Evolutionary conservation across 2,113 vertebrate genomes (phyloP).

Genomic region (Actenoides hombroni): DNA sequence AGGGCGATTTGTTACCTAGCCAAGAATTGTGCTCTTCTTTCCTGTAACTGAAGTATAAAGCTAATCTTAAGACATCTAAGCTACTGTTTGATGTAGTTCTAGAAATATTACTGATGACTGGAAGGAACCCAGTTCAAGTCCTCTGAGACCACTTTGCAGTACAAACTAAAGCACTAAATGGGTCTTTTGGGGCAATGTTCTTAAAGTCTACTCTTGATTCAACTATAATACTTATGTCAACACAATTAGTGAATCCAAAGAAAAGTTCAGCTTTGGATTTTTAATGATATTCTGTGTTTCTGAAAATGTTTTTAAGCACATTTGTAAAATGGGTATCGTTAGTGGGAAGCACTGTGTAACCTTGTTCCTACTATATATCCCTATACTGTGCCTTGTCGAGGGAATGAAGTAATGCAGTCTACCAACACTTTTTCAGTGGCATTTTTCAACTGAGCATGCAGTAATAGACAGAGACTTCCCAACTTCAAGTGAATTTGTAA

Average conservation of each 20-base stretch:
- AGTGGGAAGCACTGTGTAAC: neutral
- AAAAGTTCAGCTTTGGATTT: neutral
- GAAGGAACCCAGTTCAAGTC: neutral
- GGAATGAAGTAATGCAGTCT: neutral
- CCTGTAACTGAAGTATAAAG: neutral
- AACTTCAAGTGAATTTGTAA: neutral
- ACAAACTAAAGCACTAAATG: neutral
- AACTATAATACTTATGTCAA: rapidly evolving
- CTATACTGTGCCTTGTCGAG: rapidly evolving
- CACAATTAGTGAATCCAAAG: neutral
- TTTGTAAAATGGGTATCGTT: neutral
- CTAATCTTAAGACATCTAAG: neutral
- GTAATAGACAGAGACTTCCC: neutral
- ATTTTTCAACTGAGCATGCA: neutral
- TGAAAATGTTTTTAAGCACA: neutral
- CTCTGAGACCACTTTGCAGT: neutral
- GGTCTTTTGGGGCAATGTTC: neutral
- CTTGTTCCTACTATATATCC: neutral
- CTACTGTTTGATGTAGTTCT: neutral
- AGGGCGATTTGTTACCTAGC: neutral
- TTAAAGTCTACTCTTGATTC: neutral
- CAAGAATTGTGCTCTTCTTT: neutral
- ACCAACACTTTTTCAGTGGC: neutral
- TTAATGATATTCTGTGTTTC: neutral
- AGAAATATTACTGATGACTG: neutral